A percentile compares a stretch with the other conserved stretches of the same genome.
These are phyloP conservation scores for Macropus fuliginosus DNA, from an alignment of 2,797 vertebrate genomes.

Conservation along the genomic window DNA sequence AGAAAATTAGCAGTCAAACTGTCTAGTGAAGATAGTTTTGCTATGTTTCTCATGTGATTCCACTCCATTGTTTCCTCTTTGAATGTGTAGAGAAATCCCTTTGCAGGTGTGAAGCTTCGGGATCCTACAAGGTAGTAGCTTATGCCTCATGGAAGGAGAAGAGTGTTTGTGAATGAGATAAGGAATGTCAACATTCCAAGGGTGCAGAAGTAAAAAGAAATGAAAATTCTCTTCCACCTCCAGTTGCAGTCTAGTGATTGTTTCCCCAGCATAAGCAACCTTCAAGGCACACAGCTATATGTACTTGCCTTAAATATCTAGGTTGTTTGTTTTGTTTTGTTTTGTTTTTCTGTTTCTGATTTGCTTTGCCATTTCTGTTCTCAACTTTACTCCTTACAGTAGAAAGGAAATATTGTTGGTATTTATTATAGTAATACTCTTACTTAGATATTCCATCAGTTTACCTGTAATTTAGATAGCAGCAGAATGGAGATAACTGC, in stretches of 20 bases:
- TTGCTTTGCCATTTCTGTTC: background rate
- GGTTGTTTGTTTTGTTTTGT: background rate
- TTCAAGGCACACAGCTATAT: background rate
- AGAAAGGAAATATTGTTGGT: background rate
- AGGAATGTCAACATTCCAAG: background rate
- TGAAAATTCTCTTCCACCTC: background rate
- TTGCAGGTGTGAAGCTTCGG: background rate
- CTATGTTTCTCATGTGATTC: background rate
- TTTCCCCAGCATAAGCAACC: background rate
- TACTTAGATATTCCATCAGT: background rate
- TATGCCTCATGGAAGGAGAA: background rate
- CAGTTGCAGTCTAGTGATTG: background rate
- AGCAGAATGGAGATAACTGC: background rate
- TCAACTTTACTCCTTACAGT: background rate
- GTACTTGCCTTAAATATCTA: background rate
- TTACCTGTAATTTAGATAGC: conserved; percentile 7
- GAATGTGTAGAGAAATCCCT: background rate
- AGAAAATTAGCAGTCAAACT: background rate
- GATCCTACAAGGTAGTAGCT: background rate
- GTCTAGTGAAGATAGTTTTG: background rate
- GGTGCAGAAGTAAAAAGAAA: background rate
- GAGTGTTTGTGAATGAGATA: background rate
- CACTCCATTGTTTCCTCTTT: background rate
- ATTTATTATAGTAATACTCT: background rate
- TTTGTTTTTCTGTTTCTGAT: background rate